Conservation (phyloP, 2,888 invertebrate species). For the Rhopalosiphum nymphaeae region DNA sequence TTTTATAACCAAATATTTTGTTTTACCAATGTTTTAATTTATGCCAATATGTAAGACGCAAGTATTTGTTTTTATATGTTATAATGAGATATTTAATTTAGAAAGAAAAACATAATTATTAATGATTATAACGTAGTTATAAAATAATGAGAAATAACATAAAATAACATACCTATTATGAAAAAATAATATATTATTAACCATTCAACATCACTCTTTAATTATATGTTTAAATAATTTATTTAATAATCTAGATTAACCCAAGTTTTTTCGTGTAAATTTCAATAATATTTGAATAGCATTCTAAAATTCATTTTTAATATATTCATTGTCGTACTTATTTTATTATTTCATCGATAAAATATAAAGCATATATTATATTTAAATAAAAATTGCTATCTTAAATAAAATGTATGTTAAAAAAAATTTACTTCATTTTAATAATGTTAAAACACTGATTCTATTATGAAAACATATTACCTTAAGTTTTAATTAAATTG, state of each 20-base stretch:
- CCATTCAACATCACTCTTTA: background rate
- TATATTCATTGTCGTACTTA: background rate
- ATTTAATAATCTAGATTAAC: background rate
- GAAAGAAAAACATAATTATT: background rate
- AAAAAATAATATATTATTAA: background rate
- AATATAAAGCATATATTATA: background rate
- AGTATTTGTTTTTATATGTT: background rate
- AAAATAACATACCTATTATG: background rate
- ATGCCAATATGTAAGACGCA: background rate
- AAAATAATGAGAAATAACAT: background rate
- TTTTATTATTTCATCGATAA: background rate
- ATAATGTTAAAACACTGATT: background rate
- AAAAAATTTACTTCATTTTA: background rate
- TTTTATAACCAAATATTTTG: background rate
- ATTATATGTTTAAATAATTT: background rate
- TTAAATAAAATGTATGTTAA: too few species aligned
- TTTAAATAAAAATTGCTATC: background rate
- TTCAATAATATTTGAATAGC: background rate
- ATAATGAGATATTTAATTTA: background rate
- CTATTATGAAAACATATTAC: background rate
- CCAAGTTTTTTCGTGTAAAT: background rate
- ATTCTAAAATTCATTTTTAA: background rate
- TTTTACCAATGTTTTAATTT: background rate
- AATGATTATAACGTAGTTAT: background rate
- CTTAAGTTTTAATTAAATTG: background rate